Percentiles rank a stretch among this genome's conserved stretches.
Evolutionary conservation across 2,113 vertebrate genomes (phyloP).

Genomic region (Dolichallabes microphthalmus): DNA sequence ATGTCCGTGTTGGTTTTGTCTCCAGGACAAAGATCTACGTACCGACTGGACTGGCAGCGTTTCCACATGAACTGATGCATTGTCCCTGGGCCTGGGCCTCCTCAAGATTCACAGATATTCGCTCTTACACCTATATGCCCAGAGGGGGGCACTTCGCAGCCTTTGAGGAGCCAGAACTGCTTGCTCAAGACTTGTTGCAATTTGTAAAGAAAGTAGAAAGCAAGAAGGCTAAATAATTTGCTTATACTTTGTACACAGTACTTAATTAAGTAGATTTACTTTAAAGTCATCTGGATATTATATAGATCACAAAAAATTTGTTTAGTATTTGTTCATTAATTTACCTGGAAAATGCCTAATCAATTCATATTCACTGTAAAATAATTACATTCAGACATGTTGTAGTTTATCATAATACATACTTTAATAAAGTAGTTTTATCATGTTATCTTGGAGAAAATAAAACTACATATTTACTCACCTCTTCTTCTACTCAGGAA

Average conservation of each 20-base stretch:
- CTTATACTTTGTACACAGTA: not conserved
- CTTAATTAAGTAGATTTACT: too few relatives aligned
- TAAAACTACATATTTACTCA: not conserved
- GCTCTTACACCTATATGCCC: slow-evolving; percentile 77
- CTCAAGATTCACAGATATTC: slow-evolving; percentile 69
- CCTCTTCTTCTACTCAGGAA: not conserved
- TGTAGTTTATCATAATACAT: not conserved
- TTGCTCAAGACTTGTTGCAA: slow-evolving; percentile 75
- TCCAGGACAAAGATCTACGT: slow-evolving; percentile 70
- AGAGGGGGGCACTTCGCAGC: slow-evolving; percentile 84
- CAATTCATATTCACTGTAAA: not conserved
- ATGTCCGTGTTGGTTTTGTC: not conserved
- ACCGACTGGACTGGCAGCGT: slow-evolving; percentile 80
- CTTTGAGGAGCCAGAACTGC: slow-evolving; percentile 80
- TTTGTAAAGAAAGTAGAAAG: slow-evolving; percentile 80
- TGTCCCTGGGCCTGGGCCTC: slow-evolving; percentile 72
- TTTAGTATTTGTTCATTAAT: not conserved
- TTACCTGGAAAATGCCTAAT: not conserved
- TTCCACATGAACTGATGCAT: slow-evolving; percentile 76
- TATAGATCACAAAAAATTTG: not conserved
- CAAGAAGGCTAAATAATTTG: slow-evolving; percentile 22
- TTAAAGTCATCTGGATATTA: not conserved
- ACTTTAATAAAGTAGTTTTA: not conserved
- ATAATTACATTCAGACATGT: not conserved
- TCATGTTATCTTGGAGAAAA: not conserved